Conservation (phyloP, 2,113 vertebrate genomes). For the Psittacus erithacus region DNA sequence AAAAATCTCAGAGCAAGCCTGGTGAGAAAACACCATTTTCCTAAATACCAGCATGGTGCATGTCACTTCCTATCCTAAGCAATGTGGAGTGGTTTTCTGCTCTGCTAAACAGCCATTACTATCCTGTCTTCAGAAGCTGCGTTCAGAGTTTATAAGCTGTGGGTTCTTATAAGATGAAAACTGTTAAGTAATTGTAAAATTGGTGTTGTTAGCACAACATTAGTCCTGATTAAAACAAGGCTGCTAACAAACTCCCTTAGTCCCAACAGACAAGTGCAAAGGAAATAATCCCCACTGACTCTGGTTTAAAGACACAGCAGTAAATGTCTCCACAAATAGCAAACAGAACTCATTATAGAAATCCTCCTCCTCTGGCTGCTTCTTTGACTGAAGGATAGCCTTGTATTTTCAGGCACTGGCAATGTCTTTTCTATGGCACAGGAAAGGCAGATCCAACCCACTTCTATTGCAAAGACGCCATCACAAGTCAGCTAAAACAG, state of each 20-base stretch:
- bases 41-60: not conserved
- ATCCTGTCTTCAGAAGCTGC: not conserved
- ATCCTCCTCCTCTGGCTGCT: not conserved
- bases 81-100: not conserved
- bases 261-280: slow-evolving; percentile 20
- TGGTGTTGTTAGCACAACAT: slow-evolving; percentile 1
- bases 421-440: not conserved
- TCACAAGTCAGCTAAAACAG: not conserved
- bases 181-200: slow-evolving; percentile 16
- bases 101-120: not conserved
- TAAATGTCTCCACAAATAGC: not conserved
- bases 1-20: not conserved
- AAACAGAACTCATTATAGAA: slow-evolving; percentile 1
- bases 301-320: not conserved
- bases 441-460: not conserved
- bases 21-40: not conserved
- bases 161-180: slow-evolving; percentile 22
- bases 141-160: not conserved
- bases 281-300: not conserved
- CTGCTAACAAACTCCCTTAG: slow-evolving; percentile 19
- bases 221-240: slow-evolving; percentile 42
- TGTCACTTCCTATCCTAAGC: not conserved
- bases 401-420: not conserved
- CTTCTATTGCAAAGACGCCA: not conserved
- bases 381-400: not conserved